Conservation (phyloP, 2,797 vertebrate species). For the Manis javanica region DNA sequence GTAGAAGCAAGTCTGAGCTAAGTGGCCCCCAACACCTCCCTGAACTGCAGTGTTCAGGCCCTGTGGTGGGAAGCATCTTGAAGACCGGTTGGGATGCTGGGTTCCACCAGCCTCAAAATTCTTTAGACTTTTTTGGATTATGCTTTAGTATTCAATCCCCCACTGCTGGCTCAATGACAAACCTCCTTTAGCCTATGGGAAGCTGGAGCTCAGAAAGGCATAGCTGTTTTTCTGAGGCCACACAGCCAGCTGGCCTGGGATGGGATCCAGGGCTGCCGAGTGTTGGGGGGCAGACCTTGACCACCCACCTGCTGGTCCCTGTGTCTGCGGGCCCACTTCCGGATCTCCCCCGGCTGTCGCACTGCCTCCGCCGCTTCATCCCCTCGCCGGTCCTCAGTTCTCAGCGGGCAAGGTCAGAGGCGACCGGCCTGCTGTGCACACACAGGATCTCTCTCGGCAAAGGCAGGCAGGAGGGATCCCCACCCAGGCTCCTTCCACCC, state of each 20-base stretch:
- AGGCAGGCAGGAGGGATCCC: rapidly evolving
- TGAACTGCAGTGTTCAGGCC: rapidly evolving
- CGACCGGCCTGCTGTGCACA: background rate
- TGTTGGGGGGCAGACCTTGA: background rate
- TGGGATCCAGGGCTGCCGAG: background rate
- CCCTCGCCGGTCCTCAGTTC: background rate
- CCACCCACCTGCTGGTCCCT: background rate
- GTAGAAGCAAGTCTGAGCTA: background rate
- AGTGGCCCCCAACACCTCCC: background rate
- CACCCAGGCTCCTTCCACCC: no score
- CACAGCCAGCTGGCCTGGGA: background rate
- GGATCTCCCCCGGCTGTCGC: no score
- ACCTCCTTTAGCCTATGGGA: background rate
- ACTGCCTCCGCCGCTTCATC: rapidly evolving
- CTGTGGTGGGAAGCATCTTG: background rate
- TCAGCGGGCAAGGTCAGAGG: background rate
- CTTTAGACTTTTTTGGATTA: background rate
- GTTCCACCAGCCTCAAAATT: background rate
- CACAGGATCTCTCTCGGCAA: background rate
- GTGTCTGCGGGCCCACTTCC: rapidly evolving
- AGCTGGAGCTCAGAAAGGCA: background rate
- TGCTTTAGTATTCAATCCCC: no score
- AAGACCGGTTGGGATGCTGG: no score
- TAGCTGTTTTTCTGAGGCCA: background rate
- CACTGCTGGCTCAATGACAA: rapidly evolving